Evolutionary conservation across 2,797 vertebrate species (phyloP).

Genomic region (Macropodus opercularis): DNA sequence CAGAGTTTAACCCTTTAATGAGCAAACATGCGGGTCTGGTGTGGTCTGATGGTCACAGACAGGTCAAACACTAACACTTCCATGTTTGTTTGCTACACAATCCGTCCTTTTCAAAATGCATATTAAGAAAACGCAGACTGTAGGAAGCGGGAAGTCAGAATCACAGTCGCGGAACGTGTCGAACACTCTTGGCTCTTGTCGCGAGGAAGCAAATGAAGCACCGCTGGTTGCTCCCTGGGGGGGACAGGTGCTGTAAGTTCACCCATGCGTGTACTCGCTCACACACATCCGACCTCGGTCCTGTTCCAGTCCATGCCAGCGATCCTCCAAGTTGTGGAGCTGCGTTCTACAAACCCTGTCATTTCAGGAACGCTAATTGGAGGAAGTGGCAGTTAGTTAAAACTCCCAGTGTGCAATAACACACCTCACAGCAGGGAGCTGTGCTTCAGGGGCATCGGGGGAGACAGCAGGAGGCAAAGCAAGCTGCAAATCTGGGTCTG

Average conservation of each 20-base stretch:
- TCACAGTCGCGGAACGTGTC: neutral
- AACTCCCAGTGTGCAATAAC: constrained; percentile 53
- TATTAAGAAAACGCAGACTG: neutral
- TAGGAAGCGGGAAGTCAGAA: neutral
- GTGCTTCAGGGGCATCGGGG: constrained; percentile 42
- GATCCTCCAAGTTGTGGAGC: constrained; percentile 26
- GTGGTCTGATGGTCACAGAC: neutral
- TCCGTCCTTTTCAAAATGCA: neutral
- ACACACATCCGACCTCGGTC: constrained; percentile 37
- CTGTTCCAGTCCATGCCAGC: constrained; percentile 12
- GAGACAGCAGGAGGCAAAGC: constrained; percentile 32
- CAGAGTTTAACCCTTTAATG: neutral
- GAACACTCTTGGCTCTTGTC: constrained; percentile 24
- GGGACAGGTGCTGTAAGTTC: constrained; percentile 55
- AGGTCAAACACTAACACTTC: neutral
- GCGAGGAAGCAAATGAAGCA: constrained; percentile 41
- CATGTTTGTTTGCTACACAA: neutral
- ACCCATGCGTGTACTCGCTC: constrained; percentile 44
- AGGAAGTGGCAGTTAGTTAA: constrained; percentile 63
- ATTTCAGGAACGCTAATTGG: constrained; percentile 60
- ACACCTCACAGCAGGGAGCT: constrained; percentile 32
- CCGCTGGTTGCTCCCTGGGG: constrained; percentile 47
- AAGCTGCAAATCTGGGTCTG: constrained; percentile 8
- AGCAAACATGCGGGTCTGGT: neutral
- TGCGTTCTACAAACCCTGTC: constrained; percentile 38